Conservation (phyloP, 2,888 invertebrate species). For the Rhamphomyia laevipes region DNA sequence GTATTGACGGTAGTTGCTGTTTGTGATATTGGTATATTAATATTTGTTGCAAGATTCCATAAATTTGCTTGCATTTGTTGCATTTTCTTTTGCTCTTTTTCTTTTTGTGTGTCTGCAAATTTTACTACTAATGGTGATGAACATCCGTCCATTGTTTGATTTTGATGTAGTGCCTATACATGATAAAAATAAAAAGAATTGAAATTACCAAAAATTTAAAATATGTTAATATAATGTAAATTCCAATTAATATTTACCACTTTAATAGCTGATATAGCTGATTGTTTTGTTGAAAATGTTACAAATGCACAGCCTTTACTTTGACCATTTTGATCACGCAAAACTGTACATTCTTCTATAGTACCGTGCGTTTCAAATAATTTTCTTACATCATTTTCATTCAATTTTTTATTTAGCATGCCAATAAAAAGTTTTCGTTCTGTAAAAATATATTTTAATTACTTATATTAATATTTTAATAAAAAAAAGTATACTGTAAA, state of each 20-base stretch:
- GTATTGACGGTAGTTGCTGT: slow-evolving; percentile 41
- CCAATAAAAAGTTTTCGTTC: slow-evolving; percentile 98
- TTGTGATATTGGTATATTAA: slow-evolving; percentile 41
- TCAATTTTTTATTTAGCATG: slow-evolving; percentile 93
- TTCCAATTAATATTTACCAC: slow-evolving; percentile 32
- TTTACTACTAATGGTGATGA: slow-evolving; percentile 97
- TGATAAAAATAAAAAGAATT: not conserved
- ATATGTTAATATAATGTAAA: not conserved
- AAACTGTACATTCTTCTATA: slow-evolving; percentile 97
- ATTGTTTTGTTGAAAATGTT: slow-evolving; percentile 94
- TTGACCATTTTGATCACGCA: slow-evolving; percentile 87
- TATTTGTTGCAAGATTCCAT: slow-evolving; percentile 65
- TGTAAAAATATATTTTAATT: slow-evolving; percentile 35
- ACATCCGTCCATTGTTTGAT: slow-evolving; percentile 99
- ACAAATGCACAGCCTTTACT: slow-evolving; percentile 99
- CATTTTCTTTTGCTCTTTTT: slow-evolving; percentile 93
- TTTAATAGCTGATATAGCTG: slow-evolving; percentile 96
- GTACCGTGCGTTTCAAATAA: slow-evolving; percentile 89
- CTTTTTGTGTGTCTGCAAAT: slow-evolving; percentile 98
- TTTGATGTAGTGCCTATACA: slow-evolving; percentile 80
- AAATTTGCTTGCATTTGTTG: slow-evolving; percentile 89
- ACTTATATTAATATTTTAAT: not conserved
- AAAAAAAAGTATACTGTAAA: no score
- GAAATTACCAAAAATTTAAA: not conserved
- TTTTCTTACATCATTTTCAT: slow-evolving; percentile 86